phyloP scores from a whole-genome alignment of 2,113 vertebrate genomes.

The Triplophysa tibetana region DNA sequence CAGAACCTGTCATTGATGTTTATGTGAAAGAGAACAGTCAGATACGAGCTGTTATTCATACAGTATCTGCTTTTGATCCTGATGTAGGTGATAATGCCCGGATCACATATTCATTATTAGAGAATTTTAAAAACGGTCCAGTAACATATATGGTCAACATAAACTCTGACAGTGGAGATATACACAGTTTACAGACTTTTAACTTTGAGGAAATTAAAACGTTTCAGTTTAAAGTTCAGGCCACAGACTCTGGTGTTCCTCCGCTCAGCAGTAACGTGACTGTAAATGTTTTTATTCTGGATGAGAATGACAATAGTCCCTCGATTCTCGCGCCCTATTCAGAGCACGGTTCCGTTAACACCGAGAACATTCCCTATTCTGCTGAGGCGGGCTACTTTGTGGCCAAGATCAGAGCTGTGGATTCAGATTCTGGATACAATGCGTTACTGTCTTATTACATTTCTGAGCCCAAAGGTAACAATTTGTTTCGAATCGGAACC shows the following conservation, averaged over 20 bases:
- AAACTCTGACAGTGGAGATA: conserved; percentile 49
- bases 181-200: conserved; percentile 48
- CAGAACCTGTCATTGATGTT: conserved; percentile 61
- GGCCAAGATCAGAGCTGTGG: conserved; percentile 70
- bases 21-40: conserved; percentile 76
- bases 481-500: conserved; percentile 51
- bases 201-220: conserved; percentile 57
- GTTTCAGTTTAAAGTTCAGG: conserved; percentile 69
- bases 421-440: conserved; percentile 73
- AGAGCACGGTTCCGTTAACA: conserved; percentile 35
- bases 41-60: conserved; percentile 62
- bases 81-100: conserved; percentile 64
- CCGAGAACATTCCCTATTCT: conserved; percentile 45
- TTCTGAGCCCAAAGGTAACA: conserved; percentile 49
- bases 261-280: conserved; percentile 65
- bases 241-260: conserved; percentile 67
- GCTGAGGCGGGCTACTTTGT: conserved; percentile 64
- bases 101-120: conserved; percentile 61
- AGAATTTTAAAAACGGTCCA: conserved; percentile 45
- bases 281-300: conserved; percentile 67
- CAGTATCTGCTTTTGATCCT: conserved; percentile 62
- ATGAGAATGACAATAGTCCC: conserved; percentile 73
- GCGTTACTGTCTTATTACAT: conserved; percentile 73
- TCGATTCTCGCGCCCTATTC: conserved; percentile 47
- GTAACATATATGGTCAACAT: conserved; percentile 61